Base-by-base conservation (phyloP, 1,140 invertebrate species). In the Penaeus indicus region DNA sequence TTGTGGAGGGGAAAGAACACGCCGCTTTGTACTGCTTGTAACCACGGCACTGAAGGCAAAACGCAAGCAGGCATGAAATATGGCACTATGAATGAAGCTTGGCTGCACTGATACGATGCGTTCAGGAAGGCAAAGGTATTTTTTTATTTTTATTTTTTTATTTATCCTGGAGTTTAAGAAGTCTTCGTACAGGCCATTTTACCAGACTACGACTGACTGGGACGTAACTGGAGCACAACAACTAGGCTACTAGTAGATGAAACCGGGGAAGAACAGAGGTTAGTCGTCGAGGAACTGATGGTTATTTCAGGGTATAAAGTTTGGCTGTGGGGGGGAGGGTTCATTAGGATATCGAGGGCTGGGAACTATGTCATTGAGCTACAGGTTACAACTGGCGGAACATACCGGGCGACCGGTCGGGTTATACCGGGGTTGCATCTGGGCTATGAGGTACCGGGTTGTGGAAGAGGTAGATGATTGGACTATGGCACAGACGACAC, bases 401-500 rank as follows among this genome's bases (percentile, higher is more conserved):
- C 54, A 54, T 54, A 54, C 54, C 54, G 54, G 54, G 54, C 54
- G 54, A 13, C 54, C 54, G 54, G 54, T 54, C 54, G 54, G 54
- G 54, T 54, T 54, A 54, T 54, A 54, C 75, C 64, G 86, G 69
- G 61, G 47, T 86, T 88, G 60, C 72, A 87, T 88, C 86, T 86
- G 85, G 85, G 78, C 63, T 62, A 67, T 86, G 85, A 81, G 77
- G 85, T 86, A 86, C 85, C 85, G 78, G 85, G 85, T 86, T 86
- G 69, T 88, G 86, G 86, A 84, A 80, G 86, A 88, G 86, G 86
- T 88, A 88, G 86, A 84, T 88, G 61, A 79, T 84, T 78, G 86
- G 72, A 78, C 62, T 88, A 88, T 88, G 69, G 86, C 79, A 78
- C 81, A 84, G 86, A 67, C 79, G 86, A 83, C 86, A 75, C 79